Conservation (phyloP, 2,797 vertebrate genomes). For the Lepilemur septentrionalis region DNA sequence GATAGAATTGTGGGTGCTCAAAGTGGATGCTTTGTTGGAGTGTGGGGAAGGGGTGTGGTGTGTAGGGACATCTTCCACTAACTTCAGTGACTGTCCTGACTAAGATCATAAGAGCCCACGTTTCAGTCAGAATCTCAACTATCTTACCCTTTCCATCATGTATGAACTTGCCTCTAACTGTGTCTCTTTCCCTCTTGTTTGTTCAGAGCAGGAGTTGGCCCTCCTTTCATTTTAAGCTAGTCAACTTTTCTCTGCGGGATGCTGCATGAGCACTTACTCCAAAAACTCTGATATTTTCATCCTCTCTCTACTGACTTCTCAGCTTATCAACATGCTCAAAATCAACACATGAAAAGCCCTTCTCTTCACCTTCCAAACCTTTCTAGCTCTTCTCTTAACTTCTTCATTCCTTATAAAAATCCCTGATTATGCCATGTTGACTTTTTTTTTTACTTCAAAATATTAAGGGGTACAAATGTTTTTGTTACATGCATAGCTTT, state of each 20-base stretch:
- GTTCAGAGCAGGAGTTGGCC: not conserved
- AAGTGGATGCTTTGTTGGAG: no score
- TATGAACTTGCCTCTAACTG: not conserved
- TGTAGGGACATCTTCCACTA: not conserved
- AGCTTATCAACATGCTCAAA: not conserved
- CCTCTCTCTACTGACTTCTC: not conserved
- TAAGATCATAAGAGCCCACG: not conserved
- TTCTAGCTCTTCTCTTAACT: not conserved
- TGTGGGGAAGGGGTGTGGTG: no score
- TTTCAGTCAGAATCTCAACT: not conserved
- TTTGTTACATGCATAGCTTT: not conserved
- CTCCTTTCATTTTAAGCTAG: not conserved
- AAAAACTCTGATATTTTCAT: not conserved
- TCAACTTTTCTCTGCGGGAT: not conserved
- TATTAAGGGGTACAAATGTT: not conserved
- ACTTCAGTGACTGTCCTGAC: not conserved
- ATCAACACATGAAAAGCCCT: not conserved
- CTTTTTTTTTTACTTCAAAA: not conserved
- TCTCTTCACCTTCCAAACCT: not conserved
- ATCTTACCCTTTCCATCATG: not conserved
- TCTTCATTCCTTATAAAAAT: not conserved
- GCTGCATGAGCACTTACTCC: not conserved
- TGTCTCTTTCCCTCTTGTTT: not conserved
- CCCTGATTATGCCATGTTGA: not conserved
- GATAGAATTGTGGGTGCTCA: not conserved